These are phyloP conservation scores for Neotragus moschatus DNA, from an alignment of 2,113 vertebrate species.

Conservation along the genomic window DNA sequence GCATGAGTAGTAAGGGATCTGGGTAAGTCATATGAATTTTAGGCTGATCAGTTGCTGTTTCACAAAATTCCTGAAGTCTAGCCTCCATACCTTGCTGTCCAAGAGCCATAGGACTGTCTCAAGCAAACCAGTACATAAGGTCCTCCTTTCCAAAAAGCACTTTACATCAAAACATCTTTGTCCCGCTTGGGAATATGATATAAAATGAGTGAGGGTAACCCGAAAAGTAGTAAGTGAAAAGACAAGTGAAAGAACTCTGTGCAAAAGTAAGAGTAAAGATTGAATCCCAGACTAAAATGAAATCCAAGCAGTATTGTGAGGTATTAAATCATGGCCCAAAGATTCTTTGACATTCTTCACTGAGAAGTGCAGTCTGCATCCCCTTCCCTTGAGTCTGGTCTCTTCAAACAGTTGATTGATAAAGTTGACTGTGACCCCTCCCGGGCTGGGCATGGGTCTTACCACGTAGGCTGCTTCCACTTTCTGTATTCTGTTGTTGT, in stretches of 20 bases:
- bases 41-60: not conserved
- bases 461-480: not conserved
- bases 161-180: not conserved
- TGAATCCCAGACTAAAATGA: not conserved
- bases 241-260: not conserved
- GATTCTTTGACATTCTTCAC: not conserved
- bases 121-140: not conserved
- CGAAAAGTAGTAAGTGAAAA: not conserved
- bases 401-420: not conserved
- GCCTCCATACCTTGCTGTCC: not conserved
- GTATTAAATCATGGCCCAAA: not conserved
- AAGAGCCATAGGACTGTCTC: not conserved
- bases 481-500: too few relatives aligned
- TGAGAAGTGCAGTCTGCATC: not conserved
- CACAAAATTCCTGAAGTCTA: not conserved
- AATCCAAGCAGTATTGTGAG: not conserved
- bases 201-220: not conserved
- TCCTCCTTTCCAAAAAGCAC: not conserved
- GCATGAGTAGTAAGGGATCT: not conserved
- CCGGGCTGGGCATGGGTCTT: not conserved
- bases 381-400: not conserved
- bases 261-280: not conserved
- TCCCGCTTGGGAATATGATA: not conserved
- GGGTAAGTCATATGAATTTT: not conserved
- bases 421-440: not conserved